Evolutionary conservation across 2,797 vertebrate species (phyloP).

Genomic region (Melanogrammus aeglefinus): DNA sequence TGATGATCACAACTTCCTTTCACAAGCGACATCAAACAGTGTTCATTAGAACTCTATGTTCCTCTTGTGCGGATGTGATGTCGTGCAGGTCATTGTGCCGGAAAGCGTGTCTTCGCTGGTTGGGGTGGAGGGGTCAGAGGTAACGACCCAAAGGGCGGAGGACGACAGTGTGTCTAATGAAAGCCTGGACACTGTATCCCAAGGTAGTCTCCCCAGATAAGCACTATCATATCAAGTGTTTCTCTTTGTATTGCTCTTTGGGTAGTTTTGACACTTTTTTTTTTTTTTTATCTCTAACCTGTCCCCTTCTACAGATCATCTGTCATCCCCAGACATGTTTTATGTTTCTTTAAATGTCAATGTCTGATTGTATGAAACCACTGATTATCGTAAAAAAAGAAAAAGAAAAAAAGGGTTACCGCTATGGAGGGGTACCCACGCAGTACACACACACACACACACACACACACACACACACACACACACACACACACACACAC

Average conservation of each 20-base stretch:
- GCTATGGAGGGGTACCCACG: neutral
- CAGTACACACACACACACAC: constrained; percentile 2
- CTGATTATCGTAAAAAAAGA: constrained; percentile 3
- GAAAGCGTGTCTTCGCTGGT: constrained; percentile 66
- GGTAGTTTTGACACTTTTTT: neutral
- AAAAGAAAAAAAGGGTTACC: neutral
- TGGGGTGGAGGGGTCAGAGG: constrained; percentile 69
- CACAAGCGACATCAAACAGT: neutral
- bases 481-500: constrained; percentile 43
- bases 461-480: constrained; percentile 47
- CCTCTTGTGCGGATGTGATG: constrained; percentile 6
- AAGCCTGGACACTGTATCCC: constrained; percentile 84
- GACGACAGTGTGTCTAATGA: constrained; percentile 90
- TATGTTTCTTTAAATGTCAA: constrained; percentile 23
- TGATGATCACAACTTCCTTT: neutral
- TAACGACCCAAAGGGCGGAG: constrained; percentile 73
- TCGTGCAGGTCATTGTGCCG: constrained; percentile 63
- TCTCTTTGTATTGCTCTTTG: constrained; percentile 2
- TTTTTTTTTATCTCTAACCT: constrained; percentile 9
- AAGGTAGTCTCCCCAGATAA: constrained; percentile 69
- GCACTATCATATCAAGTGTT: constrained; percentile 1
- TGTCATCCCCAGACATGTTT: constrained; percentile 25
- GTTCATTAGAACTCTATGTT: neutral
- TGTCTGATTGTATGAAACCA: constrained; percentile 7
- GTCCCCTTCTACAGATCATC: constrained; percentile 12